A percentile compares a stretch with the other conserved stretches of the same genome.
Evolutionary conservation across 1,140 invertebrate species (phyloP).

Genomic region (Brachionus plicatilis): DNA sequence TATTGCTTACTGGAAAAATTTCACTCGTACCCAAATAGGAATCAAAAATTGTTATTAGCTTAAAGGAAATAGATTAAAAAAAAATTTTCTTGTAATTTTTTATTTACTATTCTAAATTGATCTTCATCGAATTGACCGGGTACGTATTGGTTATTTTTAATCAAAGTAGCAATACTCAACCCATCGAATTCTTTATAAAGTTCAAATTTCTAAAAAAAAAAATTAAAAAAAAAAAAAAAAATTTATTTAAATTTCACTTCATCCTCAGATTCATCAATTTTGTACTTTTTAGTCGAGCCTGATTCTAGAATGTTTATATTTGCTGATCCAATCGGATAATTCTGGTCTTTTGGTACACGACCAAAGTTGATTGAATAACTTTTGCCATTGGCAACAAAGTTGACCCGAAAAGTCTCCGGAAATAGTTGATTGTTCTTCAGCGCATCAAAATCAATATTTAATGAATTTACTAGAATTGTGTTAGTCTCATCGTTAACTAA

Average conservation of each 20-base stretch:
- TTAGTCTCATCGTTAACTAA: not conserved
- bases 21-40: not conserved
- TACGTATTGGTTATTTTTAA: not conserved
- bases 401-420: not conserved
- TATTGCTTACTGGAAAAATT: not conserved
- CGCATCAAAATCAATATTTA: not conserved
- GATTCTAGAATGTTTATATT: not conserved
- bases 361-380: not conserved
- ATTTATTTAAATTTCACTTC: not conserved
- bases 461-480: not conserved
- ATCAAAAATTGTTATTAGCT: constrained; percentile 5
- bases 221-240: no score
- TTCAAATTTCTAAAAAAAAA: not conserved
- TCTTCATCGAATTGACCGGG: not conserved
- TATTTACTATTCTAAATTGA: not conserved
- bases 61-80: not conserved
- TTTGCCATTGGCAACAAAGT: not conserved
- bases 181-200: constrained; percentile 9
- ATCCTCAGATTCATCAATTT: not conserved
- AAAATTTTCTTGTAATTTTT: not conserved
- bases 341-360: not conserved
- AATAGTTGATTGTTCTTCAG: not conserved
- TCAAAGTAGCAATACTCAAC: constrained; percentile 12
- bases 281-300: not conserved
- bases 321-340: not conserved